Evolutionary conservation across 1,140 invertebrate genomes (phyloP), one percentile per base, ranked within the genome.

Genomic region (Nixonia krombeini): DNA sequence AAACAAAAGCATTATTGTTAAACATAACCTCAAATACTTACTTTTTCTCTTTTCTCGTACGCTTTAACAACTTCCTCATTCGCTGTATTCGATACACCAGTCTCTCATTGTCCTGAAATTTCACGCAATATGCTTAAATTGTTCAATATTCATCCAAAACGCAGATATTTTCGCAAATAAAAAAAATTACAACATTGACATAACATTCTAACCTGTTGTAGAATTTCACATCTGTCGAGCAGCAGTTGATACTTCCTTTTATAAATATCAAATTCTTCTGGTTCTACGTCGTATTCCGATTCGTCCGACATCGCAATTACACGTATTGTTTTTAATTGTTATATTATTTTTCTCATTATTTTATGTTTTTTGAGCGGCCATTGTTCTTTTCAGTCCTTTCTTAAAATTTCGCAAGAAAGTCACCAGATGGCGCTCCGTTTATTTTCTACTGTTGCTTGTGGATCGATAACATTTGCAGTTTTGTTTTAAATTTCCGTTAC

Each of bases 11-110:
- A 21, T 21, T 21, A 21, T 21, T 21, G n/a, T n/a, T n/a, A n/a
- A 67, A 70, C 59, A 61, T 83, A 81, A 82, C 73, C 72, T 81
- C 58, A 57, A 61, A 50, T 33, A 77, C 81, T 79, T 76, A 86
- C 85, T 80, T 86, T 76, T 86, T 85, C 52, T 86, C 84, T 70
- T 86, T 83, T 50, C 84, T 70, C 1, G 76, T 79, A 6, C 80
- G 78, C 65, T 83, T 82, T 13, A 86, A 73, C 7, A 85, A 61
- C 68, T 85, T 85, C 23, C 81, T 78, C 8, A 83, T 76, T 41
- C 70, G 78, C 46, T 86, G 85, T 53, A 86, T 85, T 21, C 85
- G 81, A 59, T 86, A 81, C 16, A 86, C 83, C 29, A 86, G 55
- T 68, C 85, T 74, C 44, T 86, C 85, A 63, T 86, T 86, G 44